phyloP scores from a whole-genome alignment of 2,113 vertebrate genomes.

The Haplochromis burtoni region DNA sequence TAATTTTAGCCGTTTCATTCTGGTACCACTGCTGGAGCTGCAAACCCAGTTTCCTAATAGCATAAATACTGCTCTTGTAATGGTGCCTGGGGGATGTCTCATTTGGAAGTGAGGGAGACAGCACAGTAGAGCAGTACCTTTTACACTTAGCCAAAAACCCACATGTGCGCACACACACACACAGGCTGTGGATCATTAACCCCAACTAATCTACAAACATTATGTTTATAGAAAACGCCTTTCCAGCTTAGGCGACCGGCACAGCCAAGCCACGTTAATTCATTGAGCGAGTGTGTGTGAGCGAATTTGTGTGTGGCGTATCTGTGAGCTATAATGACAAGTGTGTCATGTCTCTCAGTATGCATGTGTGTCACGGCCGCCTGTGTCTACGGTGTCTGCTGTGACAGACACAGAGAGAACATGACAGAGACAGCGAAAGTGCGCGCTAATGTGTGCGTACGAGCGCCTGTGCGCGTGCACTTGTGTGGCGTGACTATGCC shows the following conservation, averaged over 20 bases:
- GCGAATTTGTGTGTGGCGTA: background rate
- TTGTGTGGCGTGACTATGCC: background rate
- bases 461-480: background rate
- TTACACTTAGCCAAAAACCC: constrained; percentile 26
- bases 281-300: background rate
- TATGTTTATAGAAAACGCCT: constrained; percentile 45
- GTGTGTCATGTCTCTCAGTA: constrained; percentile 24
- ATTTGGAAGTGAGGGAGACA: constrained; percentile 33
- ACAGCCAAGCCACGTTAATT: constrained; percentile 27
- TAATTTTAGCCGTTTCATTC: constrained; percentile 50
- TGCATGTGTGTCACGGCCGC: constrained; percentile 9
- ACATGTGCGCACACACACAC: background rate
- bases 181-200: constrained; percentile 45
- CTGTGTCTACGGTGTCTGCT: constrained; percentile 15
- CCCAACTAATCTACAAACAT: constrained; percentile 63
- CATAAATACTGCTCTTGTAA: constrained; percentile 54
- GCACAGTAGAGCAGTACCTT: constrained; percentile 7
- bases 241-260: constrained; percentile 7
- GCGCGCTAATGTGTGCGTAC: background rate
- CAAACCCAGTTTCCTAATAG: constrained; percentile 42
- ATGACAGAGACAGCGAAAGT: constrained; percentile 16
- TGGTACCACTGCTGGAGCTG: background rate
- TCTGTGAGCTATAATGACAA: constrained; percentile 10
- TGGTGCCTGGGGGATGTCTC: constrained; percentile 42
- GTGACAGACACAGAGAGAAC: constrained; percentile 45